Conservation (phyloP, 2,888 invertebrate genomes). For the Mylabris sibirica region DNA sequence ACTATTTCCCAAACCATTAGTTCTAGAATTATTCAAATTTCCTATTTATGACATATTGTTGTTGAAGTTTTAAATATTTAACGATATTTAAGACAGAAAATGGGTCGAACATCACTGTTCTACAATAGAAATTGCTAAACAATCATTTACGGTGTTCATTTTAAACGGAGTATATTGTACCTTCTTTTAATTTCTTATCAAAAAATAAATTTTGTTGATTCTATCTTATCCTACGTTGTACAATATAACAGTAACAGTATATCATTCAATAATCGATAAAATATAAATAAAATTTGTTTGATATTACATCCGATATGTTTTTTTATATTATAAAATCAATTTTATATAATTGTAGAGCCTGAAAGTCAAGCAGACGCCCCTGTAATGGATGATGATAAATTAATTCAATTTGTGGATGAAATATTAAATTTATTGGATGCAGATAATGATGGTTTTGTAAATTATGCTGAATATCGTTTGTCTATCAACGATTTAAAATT, state of each 20-base stretch:
- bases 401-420: slow-evolving; percentile 67
- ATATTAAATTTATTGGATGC: slow-evolving; percentile 72
- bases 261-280: background rate
- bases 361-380: slow-evolving; percentile 55
- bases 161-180: too few species aligned
- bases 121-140: too few species aligned
- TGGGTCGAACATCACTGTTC: too few species aligned
- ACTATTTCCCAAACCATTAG: too few species aligned
- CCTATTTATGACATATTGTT: too few species aligned
- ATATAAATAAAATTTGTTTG: too few species aligned
- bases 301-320: too few species aligned
- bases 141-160: too few species aligned
- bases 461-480: slow-evolving; percentile 67
- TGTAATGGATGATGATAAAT: slow-evolving; percentile 65
- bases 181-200: slow-evolving; percentile 34
- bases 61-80: too few species aligned
- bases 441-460: slow-evolving; percentile 79
- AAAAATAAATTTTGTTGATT: slow-evolving; percentile 31
- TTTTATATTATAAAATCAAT: background rate
- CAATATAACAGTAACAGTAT: background rate
- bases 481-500: slow-evolving; percentile 14
- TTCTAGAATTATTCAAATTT: too few species aligned
- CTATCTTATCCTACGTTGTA: background rate
- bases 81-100: too few species aligned
- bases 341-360: slow-evolving; percentile 50